Percentiles rank a stretch among this genome's conserved stretches.
Evolutionary conservation across 2,113 vertebrate genomes (phyloP).

Genomic region (Gymnobelideus leadbeateri): DNA sequence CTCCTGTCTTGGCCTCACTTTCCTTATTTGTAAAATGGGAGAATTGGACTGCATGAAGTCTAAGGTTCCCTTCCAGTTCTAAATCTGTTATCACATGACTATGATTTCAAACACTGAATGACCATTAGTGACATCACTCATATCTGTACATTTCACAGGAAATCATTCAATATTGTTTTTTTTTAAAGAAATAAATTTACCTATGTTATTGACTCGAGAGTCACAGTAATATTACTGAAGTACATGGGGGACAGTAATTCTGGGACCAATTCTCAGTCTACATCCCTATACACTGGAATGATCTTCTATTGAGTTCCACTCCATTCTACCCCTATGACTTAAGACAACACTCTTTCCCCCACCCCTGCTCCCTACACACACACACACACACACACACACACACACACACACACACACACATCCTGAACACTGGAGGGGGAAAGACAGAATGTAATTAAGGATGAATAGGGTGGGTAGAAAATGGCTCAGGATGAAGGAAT

Average conservation of each 20-base stretch:
- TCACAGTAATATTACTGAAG: neutral
- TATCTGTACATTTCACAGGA: conserved; percentile 44
- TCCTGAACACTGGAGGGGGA: neutral
- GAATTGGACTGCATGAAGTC: neutral
- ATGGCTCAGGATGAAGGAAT: neutral
- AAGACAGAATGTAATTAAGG: neutral
- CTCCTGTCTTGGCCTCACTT: neutral
- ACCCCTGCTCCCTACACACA: no score
- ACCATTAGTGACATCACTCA: neutral
- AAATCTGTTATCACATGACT: neutral
- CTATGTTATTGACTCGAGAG: neutral
- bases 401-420: neutral
- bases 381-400: no score
- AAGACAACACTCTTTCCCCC: neutral
- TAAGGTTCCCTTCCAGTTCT: neutral
- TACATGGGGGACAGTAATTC: neutral
- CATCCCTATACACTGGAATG: accelerated
- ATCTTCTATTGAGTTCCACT: neutral
- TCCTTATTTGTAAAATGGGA: neutral
- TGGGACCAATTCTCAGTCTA: neutral
- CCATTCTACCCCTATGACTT: neutral
- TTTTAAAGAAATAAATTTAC: conserved; percentile 28
- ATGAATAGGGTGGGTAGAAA: neutral
- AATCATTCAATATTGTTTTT: neutral
- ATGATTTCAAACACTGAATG: conserved; percentile 20